Conservation (phyloP, 2,888 invertebrate genomes). For the Glaucopsyche alexis region DNA sequence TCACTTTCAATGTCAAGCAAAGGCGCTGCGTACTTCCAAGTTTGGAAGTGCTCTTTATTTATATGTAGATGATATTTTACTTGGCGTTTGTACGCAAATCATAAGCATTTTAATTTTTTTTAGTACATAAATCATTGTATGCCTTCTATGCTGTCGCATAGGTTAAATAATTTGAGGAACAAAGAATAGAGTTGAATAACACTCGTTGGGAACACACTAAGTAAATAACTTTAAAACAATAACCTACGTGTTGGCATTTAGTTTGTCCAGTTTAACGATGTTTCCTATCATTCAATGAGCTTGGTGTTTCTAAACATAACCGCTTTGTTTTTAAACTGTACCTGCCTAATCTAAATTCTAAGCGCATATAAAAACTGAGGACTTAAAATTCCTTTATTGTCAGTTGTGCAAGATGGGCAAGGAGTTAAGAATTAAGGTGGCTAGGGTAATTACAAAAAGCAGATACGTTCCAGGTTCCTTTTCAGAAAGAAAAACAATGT, state of each 20-base stretch:
- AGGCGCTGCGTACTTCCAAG: slow-evolving; percentile 38
- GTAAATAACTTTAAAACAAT: not conserved
- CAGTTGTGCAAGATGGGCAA: not conserved
- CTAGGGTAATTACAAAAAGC: no score
- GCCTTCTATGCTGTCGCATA: no score
- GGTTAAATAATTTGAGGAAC: not conserved
- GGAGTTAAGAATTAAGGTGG: not conserved
- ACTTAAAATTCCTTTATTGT: not conserved
- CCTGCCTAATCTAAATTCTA: slow-evolving; percentile 4
- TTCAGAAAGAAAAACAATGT: no score
- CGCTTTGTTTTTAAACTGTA: not conserved
- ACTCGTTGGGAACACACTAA: not conserved
- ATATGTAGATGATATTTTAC: slow-evolving; percentile 42
- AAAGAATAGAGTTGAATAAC: not conserved
- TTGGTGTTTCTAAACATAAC: slow-evolving; percentile 11
- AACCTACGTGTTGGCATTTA: slow-evolving; percentile 11
- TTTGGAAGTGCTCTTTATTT: slow-evolving; percentile 42
- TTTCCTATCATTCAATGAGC: not conserved
- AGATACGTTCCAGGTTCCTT: no score
- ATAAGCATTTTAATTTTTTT: slow-evolving; percentile 35
- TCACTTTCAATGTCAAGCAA: slow-evolving; percentile 38
- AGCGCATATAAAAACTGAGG: not conserved
- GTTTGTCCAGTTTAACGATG: not conserved
- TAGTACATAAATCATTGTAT: not conserved
- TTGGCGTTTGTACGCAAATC: slow-evolving; percentile 44